phyloP scores from a whole-genome alignment of 2,797 vertebrate species.

The Bradypus variegatus region DNA sequence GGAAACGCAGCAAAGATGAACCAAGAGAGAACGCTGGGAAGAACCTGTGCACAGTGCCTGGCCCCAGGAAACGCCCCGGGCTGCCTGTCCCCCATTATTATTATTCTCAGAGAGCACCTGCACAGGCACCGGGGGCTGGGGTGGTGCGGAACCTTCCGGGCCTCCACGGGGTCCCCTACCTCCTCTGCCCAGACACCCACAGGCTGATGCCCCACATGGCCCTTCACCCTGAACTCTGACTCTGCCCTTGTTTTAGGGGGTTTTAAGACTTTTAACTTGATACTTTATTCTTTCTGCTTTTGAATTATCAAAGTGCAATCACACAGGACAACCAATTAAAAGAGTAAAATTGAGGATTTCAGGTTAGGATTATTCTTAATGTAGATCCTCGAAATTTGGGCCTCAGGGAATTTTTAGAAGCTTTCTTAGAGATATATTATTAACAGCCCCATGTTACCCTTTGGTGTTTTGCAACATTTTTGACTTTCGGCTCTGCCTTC shows the following conservation, averaged over 20 bases:
- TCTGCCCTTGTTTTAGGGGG: neutral
- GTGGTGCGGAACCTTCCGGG: too few relatives aligned
- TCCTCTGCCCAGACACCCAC: neutral
- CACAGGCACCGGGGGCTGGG: neutral
- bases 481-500: neutral
- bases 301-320: neutral
- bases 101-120: neutral
- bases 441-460: neutral
- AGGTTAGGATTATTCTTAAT: neutral
- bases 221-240: neutral
- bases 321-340: neutral
- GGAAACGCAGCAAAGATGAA: neutral
- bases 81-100: neutral
- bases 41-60: fast-evolving
- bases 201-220: neutral
- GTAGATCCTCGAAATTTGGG: neutral
- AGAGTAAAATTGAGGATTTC: neutral
- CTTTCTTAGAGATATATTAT: neutral
- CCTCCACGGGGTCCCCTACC: neutral
- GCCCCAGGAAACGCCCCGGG: neutral
- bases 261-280: neutral
- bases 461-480: neutral
- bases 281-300: neutral
- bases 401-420: neutral
- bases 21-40: neutral